phyloP scores from a whole-genome alignment of 2,113 vertebrate species.

The Alligator mississippiensis region DNA sequence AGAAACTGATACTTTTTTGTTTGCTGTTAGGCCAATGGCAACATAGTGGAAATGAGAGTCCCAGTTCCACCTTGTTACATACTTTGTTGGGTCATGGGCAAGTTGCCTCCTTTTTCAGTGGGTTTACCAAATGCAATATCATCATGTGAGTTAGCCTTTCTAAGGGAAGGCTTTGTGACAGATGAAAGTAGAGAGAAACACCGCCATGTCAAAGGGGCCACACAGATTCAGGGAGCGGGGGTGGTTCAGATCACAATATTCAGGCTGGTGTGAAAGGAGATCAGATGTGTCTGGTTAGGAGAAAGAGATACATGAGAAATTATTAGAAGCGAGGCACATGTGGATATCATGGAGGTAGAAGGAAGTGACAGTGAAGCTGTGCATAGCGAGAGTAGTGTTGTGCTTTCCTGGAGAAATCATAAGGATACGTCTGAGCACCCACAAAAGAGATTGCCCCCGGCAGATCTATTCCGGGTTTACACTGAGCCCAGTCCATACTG shows the following conservation, averaged over 20 bases:
- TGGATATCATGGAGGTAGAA: not conserved
- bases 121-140: not conserved
- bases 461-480: not conserved
- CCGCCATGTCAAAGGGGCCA: not conserved
- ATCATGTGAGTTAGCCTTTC: not conserved
- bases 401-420: not conserved
- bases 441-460: not conserved
- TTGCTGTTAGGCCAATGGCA: too few relatives aligned
- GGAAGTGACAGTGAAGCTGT: not conserved
- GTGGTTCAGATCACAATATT: too few relatives aligned
- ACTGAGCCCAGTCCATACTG: rapidly evolving
- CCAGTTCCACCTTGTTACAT: not conserved
- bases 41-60: not conserved
- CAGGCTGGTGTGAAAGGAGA: rapidly evolving
- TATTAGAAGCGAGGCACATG: too few relatives aligned
- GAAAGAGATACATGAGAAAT: not conserved
- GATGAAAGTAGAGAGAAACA: not conserved
- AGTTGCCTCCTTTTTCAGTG: not conserved
- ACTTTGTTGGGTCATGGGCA: too few relatives aligned
- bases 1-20: not conserved
- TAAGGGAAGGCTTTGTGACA: not conserved
- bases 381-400: too few relatives aligned
- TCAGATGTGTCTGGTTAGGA: rapidly evolving
- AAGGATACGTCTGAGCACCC: not conserved
- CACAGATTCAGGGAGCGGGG: not conserved